A percentile compares a stretch with the other conserved stretches of the same genome.
Evolutionary conservation across 2,888 invertebrate species (phyloP).

Genomic region (Seira sanloemensis): DNA sequence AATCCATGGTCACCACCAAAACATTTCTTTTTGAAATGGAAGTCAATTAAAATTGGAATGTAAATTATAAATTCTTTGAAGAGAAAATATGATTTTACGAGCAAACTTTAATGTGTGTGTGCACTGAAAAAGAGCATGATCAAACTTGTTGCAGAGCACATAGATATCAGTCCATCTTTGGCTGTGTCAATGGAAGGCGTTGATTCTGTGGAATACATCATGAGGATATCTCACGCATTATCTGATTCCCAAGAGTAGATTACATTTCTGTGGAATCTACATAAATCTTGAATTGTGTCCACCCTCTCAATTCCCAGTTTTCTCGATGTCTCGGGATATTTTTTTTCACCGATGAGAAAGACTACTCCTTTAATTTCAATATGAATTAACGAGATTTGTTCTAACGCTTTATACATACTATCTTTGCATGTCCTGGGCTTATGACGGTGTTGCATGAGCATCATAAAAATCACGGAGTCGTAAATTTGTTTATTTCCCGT

Average conservation of each 20-base stretch:
- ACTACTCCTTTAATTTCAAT: too few species aligned
- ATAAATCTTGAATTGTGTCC: slow-evolving; percentile 59
- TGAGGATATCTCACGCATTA: slow-evolving; percentile 26
- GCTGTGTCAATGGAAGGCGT: background rate
- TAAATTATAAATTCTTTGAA: too few species aligned
- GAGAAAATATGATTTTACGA: too few species aligned
- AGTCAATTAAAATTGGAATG: background rate
- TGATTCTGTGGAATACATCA: background rate
- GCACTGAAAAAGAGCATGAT: too few species aligned
- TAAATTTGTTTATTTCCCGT: background rate
- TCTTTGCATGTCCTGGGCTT: background rate
- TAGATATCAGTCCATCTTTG: background rate
- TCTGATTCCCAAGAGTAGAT: slow-evolving; percentile 35
- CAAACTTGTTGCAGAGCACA: background rate
- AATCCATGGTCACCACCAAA: background rate
- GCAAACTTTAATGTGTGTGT: too few species aligned
- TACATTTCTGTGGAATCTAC: slow-evolving; percentile 53
- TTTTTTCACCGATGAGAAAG: too few species aligned
- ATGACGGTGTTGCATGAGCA: background rate
- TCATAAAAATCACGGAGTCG: slow-evolving; percentile 11
- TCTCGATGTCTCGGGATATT: background rate
- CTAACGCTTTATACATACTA: background rate
- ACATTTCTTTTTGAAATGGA: background rate
- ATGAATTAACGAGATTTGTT: background rate
- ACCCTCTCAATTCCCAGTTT: slow-evolving; percentile 35